Conservation (phyloP, 2,797 vertebrate genomes). For the Etheostoma nigrum region DNA sequence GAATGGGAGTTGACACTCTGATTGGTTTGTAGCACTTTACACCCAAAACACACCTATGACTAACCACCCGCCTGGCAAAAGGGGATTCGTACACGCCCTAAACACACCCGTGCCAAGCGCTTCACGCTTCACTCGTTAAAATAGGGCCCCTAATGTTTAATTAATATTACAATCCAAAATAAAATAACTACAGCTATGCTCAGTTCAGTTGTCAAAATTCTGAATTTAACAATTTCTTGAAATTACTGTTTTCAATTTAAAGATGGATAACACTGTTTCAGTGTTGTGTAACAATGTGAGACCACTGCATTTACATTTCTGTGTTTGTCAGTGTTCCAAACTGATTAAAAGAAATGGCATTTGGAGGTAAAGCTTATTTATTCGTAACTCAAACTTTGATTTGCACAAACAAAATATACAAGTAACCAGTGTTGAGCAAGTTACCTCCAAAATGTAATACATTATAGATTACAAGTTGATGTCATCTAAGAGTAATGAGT, state of each 20-base stretch:
- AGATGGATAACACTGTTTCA: not conserved
- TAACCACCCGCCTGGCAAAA: too few species aligned
- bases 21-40: too few species aligned
- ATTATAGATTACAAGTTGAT: too few species aligned
- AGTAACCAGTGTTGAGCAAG: too few species aligned
- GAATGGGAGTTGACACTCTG: too few species aligned
- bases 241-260: not conserved
- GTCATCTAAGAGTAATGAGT: too few species aligned
- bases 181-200: not conserved
- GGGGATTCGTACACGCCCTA: too few species aligned
- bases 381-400: not conserved
- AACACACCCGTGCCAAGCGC: too few species aligned
- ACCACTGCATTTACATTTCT: not conserved
- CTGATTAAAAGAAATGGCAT: not conserved
- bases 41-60: too few species aligned
- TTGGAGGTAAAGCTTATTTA: not conserved
- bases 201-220: not conserved
- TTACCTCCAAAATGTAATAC: too few species aligned
- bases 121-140: too few species aligned
- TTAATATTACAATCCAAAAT: not conserved
- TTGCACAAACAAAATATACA: too few species aligned
- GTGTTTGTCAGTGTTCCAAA: not conserved
- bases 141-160: not conserved
- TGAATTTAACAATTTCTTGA: not conserved
- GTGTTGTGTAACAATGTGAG: not conserved